These are phyloP conservation scores for Helicolenus hilgendorfi DNA, from an alignment of 2,797 vertebrate genomes.

Conservation along the genomic window DNA sequence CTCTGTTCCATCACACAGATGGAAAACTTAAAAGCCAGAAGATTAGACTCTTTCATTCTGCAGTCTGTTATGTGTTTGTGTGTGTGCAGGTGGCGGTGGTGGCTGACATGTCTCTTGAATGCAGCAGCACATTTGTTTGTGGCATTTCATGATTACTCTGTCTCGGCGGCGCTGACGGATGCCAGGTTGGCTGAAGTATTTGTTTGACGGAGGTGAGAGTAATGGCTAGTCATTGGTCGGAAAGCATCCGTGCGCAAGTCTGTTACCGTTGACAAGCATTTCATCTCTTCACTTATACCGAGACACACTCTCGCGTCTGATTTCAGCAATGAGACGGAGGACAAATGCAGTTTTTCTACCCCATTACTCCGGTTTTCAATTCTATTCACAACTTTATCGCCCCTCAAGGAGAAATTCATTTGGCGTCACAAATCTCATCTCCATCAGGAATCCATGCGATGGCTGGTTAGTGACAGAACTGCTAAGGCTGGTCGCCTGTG, in stretches of 20 bases:
- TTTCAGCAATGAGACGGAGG: slow-evolving; percentile 70
- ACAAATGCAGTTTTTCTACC: slow-evolving; percentile 81
- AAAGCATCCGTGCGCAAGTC: slow-evolving; percentile 64
- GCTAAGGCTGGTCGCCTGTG: slow-evolving; percentile 45
- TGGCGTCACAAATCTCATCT: slow-evolving; percentile 84
- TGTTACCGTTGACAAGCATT: slow-evolving; percentile 81
- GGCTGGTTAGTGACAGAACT: slow-evolving; percentile 78
- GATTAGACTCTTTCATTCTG: slow-evolving; percentile 34
- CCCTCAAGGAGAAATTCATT: slow-evolving; percentile 86
- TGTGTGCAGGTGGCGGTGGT: slow-evolving; percentile 5
- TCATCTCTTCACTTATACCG: slow-evolving; percentile 66
- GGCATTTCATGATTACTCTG: slow-evolving; percentile 70
- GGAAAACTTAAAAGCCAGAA: slow-evolving; percentile 41
- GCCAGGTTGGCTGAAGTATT: slow-evolving; percentile 64
- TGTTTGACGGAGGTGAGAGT: slow-evolving; percentile 64
- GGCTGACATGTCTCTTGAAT: slow-evolving; percentile 46
- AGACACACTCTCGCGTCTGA: slow-evolving; percentile 44
- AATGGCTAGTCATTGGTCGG: slow-evolving; percentile 74
- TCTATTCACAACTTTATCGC: slow-evolving; percentile 85
- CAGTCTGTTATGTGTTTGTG: background rate
- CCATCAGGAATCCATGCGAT: slow-evolving; percentile 79
- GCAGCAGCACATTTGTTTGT: slow-evolving; percentile 63
- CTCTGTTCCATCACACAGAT: slow-evolving; percentile 32
- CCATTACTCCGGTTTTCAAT: slow-evolving; percentile 85
- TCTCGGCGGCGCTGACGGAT: slow-evolving; percentile 46